Base-by-base conservation (phyloP, 2,888 invertebrate species). In the Diaprepes abbreviatus region DNA sequence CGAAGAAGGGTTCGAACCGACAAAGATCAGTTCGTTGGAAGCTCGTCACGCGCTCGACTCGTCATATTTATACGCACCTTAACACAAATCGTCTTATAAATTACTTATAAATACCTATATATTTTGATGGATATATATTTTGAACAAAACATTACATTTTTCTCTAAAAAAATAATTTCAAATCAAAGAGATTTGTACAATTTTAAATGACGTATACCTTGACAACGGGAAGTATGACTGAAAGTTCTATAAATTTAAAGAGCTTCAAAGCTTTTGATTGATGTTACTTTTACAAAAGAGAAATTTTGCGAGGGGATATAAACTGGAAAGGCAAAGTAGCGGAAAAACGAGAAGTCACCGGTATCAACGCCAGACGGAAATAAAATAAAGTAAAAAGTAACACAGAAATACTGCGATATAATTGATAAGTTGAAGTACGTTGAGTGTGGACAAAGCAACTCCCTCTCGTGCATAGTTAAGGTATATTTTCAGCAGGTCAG, bases 201-300 rank as follows among this genome's bases (percentile, higher is more conserved):
- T 50, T 28, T 43, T 28, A 28, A 50, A 50, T 28, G 14, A 50
- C 16, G 19, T 31, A 43, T 59, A 59, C 59, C 59, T 58, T 45
- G 59, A 43, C 43, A 33, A 36, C 55, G 31, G 66, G 60, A 67
- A 67, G 45, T 60, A 33, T 54, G 33, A 67, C 59, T 62, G 68
- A 68, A 48, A 24, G 63, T 63, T 57, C 43, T 63, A 68, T 63
- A 63, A 68, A 68, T 63, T 62, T 67, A 31, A 54, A 63, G 62
- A 68, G 48, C 62, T 68, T 63, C 68, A 63, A 63, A 62, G 57
- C 57, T 68, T 68, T 68, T 68, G 68, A 68, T 63, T 68, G 62
- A 68, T 68, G 68, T 68, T 57, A 38, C 48, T 55, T 63, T 59
- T 59, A 59, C 52, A 57, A 40, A 63, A 68, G 60, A 62, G 68